Evolutionary conservation across 2,797 vertebrate genomes (phyloP).

Genomic region (Microctenopoma steveboyesi): DNA sequence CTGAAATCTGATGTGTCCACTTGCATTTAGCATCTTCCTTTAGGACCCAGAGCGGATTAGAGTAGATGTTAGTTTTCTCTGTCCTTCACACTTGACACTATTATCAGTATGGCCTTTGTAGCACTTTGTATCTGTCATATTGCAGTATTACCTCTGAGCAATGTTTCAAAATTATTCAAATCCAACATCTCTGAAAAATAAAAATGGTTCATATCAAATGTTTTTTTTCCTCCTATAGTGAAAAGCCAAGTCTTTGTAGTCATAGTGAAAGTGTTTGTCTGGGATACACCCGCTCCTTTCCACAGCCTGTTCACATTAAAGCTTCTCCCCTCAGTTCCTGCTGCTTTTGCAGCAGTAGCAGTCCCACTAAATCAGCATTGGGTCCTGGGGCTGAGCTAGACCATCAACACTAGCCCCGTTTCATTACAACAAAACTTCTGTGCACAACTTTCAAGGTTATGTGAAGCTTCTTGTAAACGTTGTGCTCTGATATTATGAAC

Average conservation of each 20-base stretch:
- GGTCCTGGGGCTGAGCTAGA: conserved; percentile 42
- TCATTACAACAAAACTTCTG: conserved; percentile 38
- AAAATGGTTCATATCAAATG: not conserved
- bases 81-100: not conserved
- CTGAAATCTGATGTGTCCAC: conserved; percentile 31
- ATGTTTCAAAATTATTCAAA: conserved; percentile 8
- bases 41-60: conserved; percentile 13
- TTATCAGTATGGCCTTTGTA: not conserved
- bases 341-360: conserved; percentile 40
- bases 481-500: conserved; percentile 51
- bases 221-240: conserved; percentile 3
- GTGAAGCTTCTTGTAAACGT: conserved; percentile 68
- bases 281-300: conserved; percentile 35
- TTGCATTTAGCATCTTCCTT: conserved; percentile 32
- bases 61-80: conserved; percentile 10
- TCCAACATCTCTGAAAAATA: conserved; percentile 4
- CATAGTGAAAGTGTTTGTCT: conserved; percentile 45
- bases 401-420: conserved; percentile 41
- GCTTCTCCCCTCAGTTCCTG: conserved; percentile 32
- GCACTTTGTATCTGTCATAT: not conserved
- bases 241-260: conserved; percentile 39
- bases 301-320: conserved; percentile 71
- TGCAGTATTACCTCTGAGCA: not conserved
- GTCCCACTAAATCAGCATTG: conserved; percentile 48
- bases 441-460: conserved; percentile 39